Evolutionary conservation across 2,797 vertebrate species (phyloP).

Genomic region (Chelonia mydas): DNA sequence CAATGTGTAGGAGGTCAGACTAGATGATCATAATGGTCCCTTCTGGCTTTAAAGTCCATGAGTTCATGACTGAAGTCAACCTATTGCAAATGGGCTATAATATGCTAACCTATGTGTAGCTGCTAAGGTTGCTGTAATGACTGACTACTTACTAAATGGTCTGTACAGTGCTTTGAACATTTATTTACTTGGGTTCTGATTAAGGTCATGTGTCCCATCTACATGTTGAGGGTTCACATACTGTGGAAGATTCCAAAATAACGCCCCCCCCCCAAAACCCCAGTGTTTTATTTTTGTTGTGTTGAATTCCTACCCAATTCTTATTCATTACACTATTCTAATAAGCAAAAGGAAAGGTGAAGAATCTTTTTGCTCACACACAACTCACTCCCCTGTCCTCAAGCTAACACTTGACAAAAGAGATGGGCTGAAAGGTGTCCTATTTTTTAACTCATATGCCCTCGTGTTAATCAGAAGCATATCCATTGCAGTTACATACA

Average conservation of each 20-base stretch:
- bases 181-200: neutral
- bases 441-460: neutral
- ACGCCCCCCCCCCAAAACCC: too few relatives aligned
- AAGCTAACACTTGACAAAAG: neutral
- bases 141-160: neutral
- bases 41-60: too few relatives aligned
- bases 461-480: neutral
- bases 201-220: neutral
- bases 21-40: too few relatives aligned
- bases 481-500: too few relatives aligned
- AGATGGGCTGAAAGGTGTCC: neutral
- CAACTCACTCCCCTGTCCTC: neutral
- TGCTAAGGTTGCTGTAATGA: neutral
- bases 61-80: neutral
- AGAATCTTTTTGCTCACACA: neutral
- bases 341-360: neutral
- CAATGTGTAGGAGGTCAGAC: too few relatives aligned
- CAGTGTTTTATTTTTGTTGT: too few relatives aligned
- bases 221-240: too few relatives aligned
- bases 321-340: neutral
- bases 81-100: slow-evolving; percentile 24
- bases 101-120: neutral
- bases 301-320: too few relatives aligned
- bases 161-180: neutral
- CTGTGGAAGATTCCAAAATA: too few relatives aligned